Conservation (phyloP, 1,140 invertebrate species). For the Trachymyrmex cornetzi region DNA sequence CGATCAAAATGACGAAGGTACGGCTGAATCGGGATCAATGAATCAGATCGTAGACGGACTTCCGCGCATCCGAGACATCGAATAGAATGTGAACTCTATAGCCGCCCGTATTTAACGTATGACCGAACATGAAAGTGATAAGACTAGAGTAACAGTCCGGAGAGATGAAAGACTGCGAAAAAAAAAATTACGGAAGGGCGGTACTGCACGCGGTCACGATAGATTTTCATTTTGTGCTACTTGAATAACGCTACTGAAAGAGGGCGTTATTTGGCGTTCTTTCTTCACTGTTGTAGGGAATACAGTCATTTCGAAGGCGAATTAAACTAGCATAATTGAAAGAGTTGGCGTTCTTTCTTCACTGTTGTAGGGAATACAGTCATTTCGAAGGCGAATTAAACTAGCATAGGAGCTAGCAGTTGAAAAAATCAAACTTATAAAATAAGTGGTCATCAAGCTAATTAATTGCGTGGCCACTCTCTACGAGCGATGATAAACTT, state of each 20-base stretch:
- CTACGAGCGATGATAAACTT: constrained; percentile 49
- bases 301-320: constrained; percentile 33
- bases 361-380: constrained; percentile 38
- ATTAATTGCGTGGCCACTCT: constrained; percentile 16
- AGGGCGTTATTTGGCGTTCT: too few relatives aligned
- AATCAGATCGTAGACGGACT: constrained; percentile 45
- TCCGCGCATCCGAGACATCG: constrained; percentile 24
- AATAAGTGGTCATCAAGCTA: constrained; percentile 23
- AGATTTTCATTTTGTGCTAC: constrained; percentile 37
- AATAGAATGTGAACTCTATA: constrained; percentile 29
- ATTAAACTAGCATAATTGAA: constrained; percentile 49
- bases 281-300: constrained; percentile 26
- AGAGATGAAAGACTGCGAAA: constrained; percentile 35
- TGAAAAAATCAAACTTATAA: constrained; percentile 50
- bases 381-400: constrained; percentile 32
- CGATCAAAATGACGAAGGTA: constrained; percentile 77
- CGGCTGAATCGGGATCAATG: constrained; percentile 56
- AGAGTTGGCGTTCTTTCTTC: neutral
- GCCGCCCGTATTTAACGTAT: constrained; percentile 30
- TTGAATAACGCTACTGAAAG: constrained; percentile 24
- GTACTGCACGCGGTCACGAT: constrained; percentile 12
- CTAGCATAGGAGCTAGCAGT: constrained; percentile 15
- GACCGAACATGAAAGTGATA: constrained; percentile 17
- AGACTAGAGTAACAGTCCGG: constrained; percentile 7
- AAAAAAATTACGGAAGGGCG: neutral